phyloP scores from a whole-genome alignment of 2,888 invertebrate genomes.

The Orthosia incerta region DNA sequence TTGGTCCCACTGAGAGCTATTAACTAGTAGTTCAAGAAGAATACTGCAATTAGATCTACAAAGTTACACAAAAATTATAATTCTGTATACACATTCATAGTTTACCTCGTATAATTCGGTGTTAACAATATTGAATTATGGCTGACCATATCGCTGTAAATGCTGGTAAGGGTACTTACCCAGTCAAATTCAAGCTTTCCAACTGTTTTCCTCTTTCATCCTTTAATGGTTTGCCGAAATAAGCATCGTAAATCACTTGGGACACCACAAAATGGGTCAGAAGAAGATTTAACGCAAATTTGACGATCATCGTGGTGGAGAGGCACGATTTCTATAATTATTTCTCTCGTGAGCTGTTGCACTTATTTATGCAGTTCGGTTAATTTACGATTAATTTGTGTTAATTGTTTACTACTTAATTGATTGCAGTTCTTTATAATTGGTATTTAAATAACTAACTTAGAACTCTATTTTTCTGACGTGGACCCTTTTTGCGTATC shows the following conservation, averaged over 20 bases:
- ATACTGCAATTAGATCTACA: no score
- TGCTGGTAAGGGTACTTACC: conserved; percentile 11
- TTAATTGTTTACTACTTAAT: conserved; percentile 2
- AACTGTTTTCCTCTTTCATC: conserved; percentile 34
- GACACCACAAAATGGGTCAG: conserved; percentile 39
- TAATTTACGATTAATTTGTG: background rate
- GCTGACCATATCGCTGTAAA: background rate
- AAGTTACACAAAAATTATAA: background rate
- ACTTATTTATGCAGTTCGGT: conserved; percentile 39
- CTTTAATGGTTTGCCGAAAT: conserved; percentile 49
- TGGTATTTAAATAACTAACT: background rate
- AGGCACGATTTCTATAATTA: conserved; percentile 18
- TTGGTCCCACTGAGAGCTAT: no score
- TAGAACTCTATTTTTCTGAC: background rate
- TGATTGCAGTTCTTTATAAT: background rate
- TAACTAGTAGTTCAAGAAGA: no score
- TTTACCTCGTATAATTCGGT: background rate
- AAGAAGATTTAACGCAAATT: conserved; percentile 28
- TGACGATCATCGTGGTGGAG: conserved; percentile 37
- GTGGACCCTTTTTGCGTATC: background rate
- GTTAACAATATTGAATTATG: background rate
- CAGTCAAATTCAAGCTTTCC: conserved; percentile 36
- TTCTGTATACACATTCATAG: background rate
- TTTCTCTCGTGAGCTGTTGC: background rate
- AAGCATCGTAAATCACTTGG: conserved; percentile 54